Base-by-base conservation (phyloP, 2,797 vertebrate genomes). In the Syngnathus acus region DNA sequence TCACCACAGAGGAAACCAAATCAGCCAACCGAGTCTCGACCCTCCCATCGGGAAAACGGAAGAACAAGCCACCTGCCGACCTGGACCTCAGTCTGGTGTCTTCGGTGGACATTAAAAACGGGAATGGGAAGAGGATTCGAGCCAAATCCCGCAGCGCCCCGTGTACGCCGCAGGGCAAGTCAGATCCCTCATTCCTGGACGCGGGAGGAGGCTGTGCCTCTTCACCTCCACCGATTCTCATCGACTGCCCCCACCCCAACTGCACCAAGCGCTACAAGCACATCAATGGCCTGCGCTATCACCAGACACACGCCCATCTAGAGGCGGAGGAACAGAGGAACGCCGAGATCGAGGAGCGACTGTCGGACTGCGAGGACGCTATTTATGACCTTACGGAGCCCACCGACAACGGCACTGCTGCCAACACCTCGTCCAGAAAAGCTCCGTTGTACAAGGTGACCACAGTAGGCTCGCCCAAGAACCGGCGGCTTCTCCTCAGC, bases 221-320 rank as follows among this genome's bases (percentile, higher is more conserved):
- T 17, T 87, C 82, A 78, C 95, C 72, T 92, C 95, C 72, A 92
- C 95, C 97, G 0, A 94, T 98, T 67, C 90, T 99, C 67, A 98
- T 99, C n/a, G 97, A 99, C 80, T 99, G 97, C 73, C 97, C 97
- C 43, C 97, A 99, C 75, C 97, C 97, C 47, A 98, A 98, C 84
- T 99, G 97, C 91, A 99, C 96, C 93, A 99, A 99, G 84, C 97
- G 97, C 77, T 99, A 99, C 88, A 98, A 98, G 92, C 96, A 99
- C 91, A 98, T 98, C 83, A 99, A 99, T 0, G 97, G 97, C 65
- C 88, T 99, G 62, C 89, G 96, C 51, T 99, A 99, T 86, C 97
- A 99, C 84, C 97, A 99, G 89, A 96, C 95, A 6, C 97, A 99
- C 0, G 97, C 96, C 73, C 97, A 99, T 85, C 90, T 98, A 79